Conservation (phyloP, 2,797 vertebrate genomes). For the Mormyrops boulengeri region DNA sequence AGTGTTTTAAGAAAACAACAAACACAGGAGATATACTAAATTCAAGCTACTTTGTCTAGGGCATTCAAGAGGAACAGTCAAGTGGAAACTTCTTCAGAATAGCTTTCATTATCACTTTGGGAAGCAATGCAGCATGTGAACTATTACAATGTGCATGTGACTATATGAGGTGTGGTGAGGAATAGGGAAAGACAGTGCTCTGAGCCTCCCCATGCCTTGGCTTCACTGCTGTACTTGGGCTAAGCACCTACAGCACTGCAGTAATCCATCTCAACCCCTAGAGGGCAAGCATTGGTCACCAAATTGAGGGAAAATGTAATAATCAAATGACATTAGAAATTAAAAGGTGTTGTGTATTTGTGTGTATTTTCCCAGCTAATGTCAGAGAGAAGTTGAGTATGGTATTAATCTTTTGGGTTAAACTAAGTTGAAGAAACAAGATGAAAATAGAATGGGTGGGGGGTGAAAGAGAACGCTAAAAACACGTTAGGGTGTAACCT, state of each 20-base stretch:
- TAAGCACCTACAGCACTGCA: constrained; percentile 27
- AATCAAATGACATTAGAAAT: constrained; percentile 15
- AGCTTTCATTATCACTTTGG: constrained; percentile 57
- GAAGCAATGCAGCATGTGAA: constrained; percentile 53
- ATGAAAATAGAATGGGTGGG: background rate
- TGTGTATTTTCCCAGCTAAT: constrained; percentile 24
- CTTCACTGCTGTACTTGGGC: constrained; percentile 22
- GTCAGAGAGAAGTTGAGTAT: background rate
- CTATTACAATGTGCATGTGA: constrained; percentile 48
- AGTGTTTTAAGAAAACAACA: constrained; percentile 10
- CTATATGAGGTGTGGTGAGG: constrained; percentile 42
- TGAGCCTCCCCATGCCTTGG: constrained; percentile 16
- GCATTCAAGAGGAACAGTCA: constrained; percentile 61
- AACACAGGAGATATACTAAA: background rate
- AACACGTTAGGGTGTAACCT: constrained; percentile 36
- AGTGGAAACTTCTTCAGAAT: constrained; percentile 59
- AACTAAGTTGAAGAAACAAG: constrained; percentile 24
- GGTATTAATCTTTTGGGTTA: constrained; percentile 32
- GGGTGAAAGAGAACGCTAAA: constrained; percentile 20
- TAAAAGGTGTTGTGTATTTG: constrained; percentile 1
- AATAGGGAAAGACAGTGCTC: background rate
- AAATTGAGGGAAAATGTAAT: background rate
- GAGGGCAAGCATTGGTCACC: constrained; percentile 42
- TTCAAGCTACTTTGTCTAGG: constrained; percentile 29
- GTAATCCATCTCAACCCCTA: constrained; percentile 43